Percentiles rank a stretch among this genome's conserved stretches.
Evolutionary conservation across 2,797 vertebrate species (phyloP).

Genomic region (Rhinichthys osculus): DNA sequence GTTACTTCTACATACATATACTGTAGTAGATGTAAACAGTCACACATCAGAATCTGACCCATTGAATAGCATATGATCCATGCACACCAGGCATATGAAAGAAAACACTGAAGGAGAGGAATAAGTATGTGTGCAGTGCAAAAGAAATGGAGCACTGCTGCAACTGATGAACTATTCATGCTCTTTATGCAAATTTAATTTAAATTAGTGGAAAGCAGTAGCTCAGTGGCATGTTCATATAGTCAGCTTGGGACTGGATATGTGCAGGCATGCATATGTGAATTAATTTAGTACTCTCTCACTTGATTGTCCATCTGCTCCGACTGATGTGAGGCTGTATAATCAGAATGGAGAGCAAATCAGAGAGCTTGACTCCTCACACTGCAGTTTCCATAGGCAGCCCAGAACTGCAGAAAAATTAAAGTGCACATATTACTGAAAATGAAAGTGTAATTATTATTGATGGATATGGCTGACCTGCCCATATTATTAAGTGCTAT

Average conservation of each 20-base stretch:
- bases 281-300: slow-evolving; percentile 53
- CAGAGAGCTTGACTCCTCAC: slow-evolving; percentile 27
- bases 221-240: slow-evolving; percentile 24
- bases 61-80: slow-evolving; percentile 48
- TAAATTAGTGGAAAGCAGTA: slow-evolving; percentile 50
- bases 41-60: slow-evolving; percentile 35
- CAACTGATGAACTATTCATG: slow-evolving; percentile 49
- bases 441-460: slow-evolving; percentile 35
- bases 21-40: slow-evolving; percentile 32
- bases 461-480: slow-evolving; percentile 10
- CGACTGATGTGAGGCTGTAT: slow-evolving; percentile 39
- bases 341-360: slow-evolving; percentile 54
- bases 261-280: slow-evolving; percentile 55
- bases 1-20: background rate
- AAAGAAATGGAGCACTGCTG: slow-evolving; percentile 29
- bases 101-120: slow-evolving; percentile 5
- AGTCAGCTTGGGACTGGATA: slow-evolving; percentile 51
- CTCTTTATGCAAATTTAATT: slow-evolving; percentile 58
- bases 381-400: background rate
- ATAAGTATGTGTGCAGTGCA: background rate
- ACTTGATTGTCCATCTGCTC: slow-evolving; percentile 56
- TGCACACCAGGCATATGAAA: background rate
- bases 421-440: slow-evolving; percentile 51
- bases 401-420: slow-evolving; percentile 50
- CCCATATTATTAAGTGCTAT: background rate